phyloP scores from a whole-genome alignment of 2,797 vertebrate genomes.

The Sebastes minor region DNA sequence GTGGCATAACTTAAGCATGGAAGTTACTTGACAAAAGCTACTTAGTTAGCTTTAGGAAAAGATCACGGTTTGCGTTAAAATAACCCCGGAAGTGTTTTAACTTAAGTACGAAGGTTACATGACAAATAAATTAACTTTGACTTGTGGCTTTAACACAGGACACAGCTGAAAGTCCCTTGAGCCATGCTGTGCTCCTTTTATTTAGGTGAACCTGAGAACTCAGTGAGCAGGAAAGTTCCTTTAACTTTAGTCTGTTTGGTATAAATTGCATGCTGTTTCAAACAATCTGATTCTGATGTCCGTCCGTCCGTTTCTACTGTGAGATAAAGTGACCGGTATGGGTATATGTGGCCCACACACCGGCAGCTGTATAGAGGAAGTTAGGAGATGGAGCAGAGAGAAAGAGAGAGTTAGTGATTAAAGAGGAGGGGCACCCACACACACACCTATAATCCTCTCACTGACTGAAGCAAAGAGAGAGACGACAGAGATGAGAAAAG shows the following conservation, averaged over 20 bases:
- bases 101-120: no score
- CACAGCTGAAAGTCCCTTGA: no score
- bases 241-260: background rate
- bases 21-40: no score
- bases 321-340: background rate
- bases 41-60: no score
- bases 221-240: no score
- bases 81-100: no score
- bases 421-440: conserved; percentile 55
- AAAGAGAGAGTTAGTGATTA: conserved; percentile 69
- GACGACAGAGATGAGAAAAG: conserved; percentile 9
- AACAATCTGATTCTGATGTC: background rate
- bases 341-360: background rate
- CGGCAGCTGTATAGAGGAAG: background rate
- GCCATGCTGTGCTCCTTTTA: no score
- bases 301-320: background rate
- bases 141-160: no score
- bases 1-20: no score
- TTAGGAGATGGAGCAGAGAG: conserved; percentile 23
- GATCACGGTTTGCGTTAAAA: no score
- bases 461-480: conserved; percentile 43
- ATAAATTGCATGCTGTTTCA: background rate
- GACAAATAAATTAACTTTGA: no score
- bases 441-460: conserved; percentile 63
- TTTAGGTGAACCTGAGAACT: no score